Evolutionary conservation across 2,797 vertebrate genomes (phyloP), one percentile per base, ranked within the genome.

Genomic region (Saguinus oedipus): DNA sequence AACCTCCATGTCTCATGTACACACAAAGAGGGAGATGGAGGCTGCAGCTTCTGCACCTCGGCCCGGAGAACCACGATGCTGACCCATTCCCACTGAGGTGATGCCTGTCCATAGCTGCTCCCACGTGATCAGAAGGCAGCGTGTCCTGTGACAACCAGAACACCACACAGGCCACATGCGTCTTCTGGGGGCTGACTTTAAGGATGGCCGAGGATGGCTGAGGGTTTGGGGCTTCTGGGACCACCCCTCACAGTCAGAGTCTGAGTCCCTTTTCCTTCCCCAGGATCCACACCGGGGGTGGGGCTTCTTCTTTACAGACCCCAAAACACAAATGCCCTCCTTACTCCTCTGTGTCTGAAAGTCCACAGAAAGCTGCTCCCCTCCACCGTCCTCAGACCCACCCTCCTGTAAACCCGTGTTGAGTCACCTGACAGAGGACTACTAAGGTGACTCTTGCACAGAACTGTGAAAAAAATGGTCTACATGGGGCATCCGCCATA

Each of bases 401-500:
- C 10, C 57, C 68, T 80, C 42, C 4, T 8, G 36, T 17, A 2
- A 42, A 19, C 72, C 39, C 78, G 4, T 4, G n/a, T 48, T 4
- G 2, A 42, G 24, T 24, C 11, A 8, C 76, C 90, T 74, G 30
- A 55, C 84, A 42, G 1, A 13, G 48, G 46, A 42, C 86, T 33
- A 22, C 36, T 61, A 9, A 80, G 83, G 53, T 14, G 22, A 57
- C 86, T 55, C 39, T 22, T 10, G 2, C 74, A 2, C 39, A 33
- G 50, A 78, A 50, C 42, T 44, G 22, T 86, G 90, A 19, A 15
- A 57, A 48, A 12, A 3, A 8, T 3, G 1, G 9, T 33, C n/a
- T 44, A 39, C 22, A 0, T 0, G 20, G 79, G 33, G 3, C 36
- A 1, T 36, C 20, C 50, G 30, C 57, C 17, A 0, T 13, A 12